phyloP scores from a whole-genome alignment of 2,113 vertebrate genomes.

The Grantiella picta region DNA sequence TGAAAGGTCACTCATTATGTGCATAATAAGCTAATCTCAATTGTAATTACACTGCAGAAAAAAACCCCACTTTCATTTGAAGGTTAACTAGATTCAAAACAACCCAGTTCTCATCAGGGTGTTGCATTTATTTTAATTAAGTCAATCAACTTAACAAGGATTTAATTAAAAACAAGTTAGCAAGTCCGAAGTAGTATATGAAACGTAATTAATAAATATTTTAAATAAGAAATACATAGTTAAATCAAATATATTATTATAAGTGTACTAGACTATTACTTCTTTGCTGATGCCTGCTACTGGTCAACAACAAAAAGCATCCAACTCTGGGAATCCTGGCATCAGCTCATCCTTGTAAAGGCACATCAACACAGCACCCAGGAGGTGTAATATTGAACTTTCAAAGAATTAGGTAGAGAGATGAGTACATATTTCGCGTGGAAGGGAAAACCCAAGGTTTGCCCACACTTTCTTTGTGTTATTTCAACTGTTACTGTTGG shows the following conservation, averaged over 20 bases:
- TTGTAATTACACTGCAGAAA: slow-evolving; percentile 27
- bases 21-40: slow-evolving; percentile 34
- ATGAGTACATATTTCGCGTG: background rate
- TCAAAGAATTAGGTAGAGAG: background rate
- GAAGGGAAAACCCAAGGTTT: background rate
- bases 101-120: slow-evolving; percentile 41
- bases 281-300: background rate
- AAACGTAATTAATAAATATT: slow-evolving; percentile 48
- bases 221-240: background rate
- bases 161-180: slow-evolving; percentile 60
- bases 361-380: background rate
- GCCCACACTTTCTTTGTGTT: background rate
- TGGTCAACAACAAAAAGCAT: background rate
- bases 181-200: slow-evolving; percentile 15
- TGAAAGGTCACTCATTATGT: slow-evolving; percentile 22
- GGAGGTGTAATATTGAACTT: background rate
- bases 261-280: background rate
- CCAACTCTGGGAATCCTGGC: background rate
- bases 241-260: background rate
- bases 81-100: slow-evolving; percentile 56
- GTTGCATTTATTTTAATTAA: slow-evolving; percentile 51
- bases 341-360: background rate
- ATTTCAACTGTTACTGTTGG: background rate
- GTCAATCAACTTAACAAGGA: slow-evolving; percentile 37
- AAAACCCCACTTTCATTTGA: background rate